These are phyloP conservation scores for Oryzias curvinotus DNA, from an alignment of 2,113 vertebrate genomes.

Conservation along the genomic window DNA sequence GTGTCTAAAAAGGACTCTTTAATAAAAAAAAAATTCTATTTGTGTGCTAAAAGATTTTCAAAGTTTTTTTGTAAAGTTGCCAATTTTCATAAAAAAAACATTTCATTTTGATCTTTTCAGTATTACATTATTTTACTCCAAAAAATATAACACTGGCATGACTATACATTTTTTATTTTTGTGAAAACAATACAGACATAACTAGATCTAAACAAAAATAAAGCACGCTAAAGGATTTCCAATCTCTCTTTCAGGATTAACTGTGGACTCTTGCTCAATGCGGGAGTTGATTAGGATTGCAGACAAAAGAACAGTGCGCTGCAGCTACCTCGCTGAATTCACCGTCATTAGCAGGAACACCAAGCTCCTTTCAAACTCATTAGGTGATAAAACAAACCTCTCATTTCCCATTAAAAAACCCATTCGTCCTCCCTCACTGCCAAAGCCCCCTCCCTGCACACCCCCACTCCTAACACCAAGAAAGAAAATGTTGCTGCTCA, in stretches of 20 bases:
- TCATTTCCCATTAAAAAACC: conserved; percentile 72
- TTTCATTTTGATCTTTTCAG: too few relatives aligned
- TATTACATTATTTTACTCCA: too few relatives aligned
- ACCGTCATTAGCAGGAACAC: conserved; percentile 70
- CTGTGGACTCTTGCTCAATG: conserved; percentile 50
- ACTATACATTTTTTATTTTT: too few relatives aligned
- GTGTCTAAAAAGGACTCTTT: conserved; percentile 4
- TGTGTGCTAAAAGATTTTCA: neutral
- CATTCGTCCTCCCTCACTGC: conserved; percentile 56
- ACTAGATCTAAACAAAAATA: conserved; percentile 16
- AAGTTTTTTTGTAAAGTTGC: neutral
- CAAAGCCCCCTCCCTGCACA: conserved; percentile 36
- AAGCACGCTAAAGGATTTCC: conserved; percentile 13
- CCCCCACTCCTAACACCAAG: conserved; percentile 36
- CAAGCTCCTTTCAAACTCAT: conserved; percentile 73
- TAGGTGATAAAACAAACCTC: conserved; percentile 76
- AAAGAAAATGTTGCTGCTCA: conserved; percentile 31
- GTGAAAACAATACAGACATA: neutral
- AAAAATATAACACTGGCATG: too few relatives aligned
- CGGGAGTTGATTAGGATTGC: conserved; percentile 61
- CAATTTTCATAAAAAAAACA: too few relatives aligned
- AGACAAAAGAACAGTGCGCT: conserved; percentile 59
- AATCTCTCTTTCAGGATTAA: conserved; percentile 34
- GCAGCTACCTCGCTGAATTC: conserved; percentile 62
- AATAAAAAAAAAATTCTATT: neutral